phyloP scores from a whole-genome alignment of 2,888 invertebrate genomes.

The Parascotia fuliginaria region DNA sequence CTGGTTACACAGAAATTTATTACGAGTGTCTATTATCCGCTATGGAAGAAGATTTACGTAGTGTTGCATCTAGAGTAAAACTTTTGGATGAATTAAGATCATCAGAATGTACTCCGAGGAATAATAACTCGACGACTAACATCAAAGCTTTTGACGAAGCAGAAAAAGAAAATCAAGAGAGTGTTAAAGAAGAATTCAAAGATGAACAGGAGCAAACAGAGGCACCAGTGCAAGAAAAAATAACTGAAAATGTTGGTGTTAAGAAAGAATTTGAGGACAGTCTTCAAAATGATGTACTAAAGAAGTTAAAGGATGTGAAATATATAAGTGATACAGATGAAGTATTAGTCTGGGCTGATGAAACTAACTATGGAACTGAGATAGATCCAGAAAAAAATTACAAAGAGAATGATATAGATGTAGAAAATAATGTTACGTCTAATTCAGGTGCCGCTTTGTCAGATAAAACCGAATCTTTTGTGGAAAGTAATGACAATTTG shows the following conservation, averaged over 20 bases:
- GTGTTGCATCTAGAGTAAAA: slow-evolving; percentile 71
- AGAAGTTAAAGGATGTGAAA: slow-evolving; percentile 63
- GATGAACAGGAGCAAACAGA: slow-evolving; percentile 8
- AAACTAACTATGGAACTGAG: slow-evolving; percentile 46
- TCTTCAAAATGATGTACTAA: slow-evolving; percentile 54
- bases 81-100: slow-evolving; percentile 66
- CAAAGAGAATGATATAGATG: slow-evolving; percentile 25
- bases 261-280: slow-evolving; percentile 50
- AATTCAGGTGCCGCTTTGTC: slow-evolving; percentile 57
- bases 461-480: slow-evolving; percentile 64
- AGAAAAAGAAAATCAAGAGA: slow-evolving; percentile 7
- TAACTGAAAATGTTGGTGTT: slow-evolving; percentile 21
- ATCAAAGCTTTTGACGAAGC: slow-evolving; percentile 33
- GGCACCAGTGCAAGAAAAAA: background rate
- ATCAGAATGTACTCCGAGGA: slow-evolving; percentile 56
- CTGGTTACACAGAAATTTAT: slow-evolving; percentile 73
- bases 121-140: slow-evolving; percentile 41
- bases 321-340: slow-evolving; percentile 64
- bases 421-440: slow-evolving; percentile 32
- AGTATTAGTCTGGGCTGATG: slow-evolving; percentile 65
- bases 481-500: slow-evolving; percentile 65
- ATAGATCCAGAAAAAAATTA: slow-evolving; percentile 31
- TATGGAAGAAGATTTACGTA: slow-evolving; percentile 66
- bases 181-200: slow-evolving; percentile 11
- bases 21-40: slow-evolving; percentile 67